Evolutionary conservation across 2,797 vertebrate species (phyloP), one percentile per base, ranked within the genome.

Genomic region (Macropodus opercularis): DNA sequence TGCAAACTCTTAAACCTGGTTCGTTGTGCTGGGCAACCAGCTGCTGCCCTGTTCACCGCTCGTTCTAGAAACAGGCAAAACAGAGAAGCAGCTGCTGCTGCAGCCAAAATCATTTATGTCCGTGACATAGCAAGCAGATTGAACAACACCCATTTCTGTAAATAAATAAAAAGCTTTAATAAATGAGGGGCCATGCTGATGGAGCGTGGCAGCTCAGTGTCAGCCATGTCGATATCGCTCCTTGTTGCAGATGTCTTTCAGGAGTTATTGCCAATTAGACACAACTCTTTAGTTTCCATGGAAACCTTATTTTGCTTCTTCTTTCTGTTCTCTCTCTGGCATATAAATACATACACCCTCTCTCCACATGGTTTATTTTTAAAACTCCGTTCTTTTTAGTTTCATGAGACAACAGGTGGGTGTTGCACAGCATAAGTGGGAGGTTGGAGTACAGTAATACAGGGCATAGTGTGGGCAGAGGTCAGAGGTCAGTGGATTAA

Each of bases 281-380:
- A 65, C 68, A 89, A 85, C 69, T 71, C 75, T 79, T 85, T 88
- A 81, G 91, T 92, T 91, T 90, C 91, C 87, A 92, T 91, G 85
- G 91, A 75, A 86, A 92, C 91, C 43, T 67, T 61, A 53, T 74
- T 82, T n/a, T n/a, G n/a, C 39, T 23, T 41, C 24, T 43, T 53
- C 60, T 75, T 72, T 68, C 43, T 70, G 27, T 48, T 72, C 66
- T 61, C 64, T 78, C 60, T 38, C 67, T 41, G 8, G 11, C 67
- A 63, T 42, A 80, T 53, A 72, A 71, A 81, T 76, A 79, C 72
- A 63, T 35, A 35, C 11, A 19, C 32, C 8, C 36, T 43, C 49
- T 27, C 26, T 29, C 64, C 34, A 29, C 29, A 12, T 23, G 18
- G 57, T 79, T 75, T 86, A 89, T 88, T 88, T 89, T 81, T 84